phyloP scores from a whole-genome alignment of 2,888 invertebrate genomes.

The Tachina grossa region DNA sequence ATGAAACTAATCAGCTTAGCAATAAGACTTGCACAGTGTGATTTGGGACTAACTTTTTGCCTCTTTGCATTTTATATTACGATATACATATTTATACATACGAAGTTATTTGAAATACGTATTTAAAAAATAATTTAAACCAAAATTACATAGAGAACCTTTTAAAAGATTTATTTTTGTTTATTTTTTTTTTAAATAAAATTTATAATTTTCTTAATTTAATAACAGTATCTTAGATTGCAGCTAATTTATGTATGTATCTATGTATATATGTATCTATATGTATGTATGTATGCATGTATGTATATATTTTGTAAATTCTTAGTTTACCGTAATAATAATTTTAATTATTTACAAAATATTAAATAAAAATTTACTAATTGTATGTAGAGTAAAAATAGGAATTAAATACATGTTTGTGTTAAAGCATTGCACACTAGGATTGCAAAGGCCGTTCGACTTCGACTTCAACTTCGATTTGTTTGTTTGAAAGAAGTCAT shows the following conservation, averaged over 20 bases:
- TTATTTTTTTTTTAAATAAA: constrained; percentile 34
- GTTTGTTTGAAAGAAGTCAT: not conserved
- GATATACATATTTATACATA: constrained; percentile 49
- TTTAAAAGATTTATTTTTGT: constrained; percentile 20
- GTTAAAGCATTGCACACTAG: constrained; percentile 54
- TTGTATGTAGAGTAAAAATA: constrained; percentile 63
- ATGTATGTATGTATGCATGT: too few relatives aligned
- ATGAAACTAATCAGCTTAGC: too few relatives aligned
- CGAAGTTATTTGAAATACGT: constrained; percentile 20
- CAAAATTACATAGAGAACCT: constrained; percentile 35
- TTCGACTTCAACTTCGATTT: not conserved
- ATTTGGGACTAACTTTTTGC: too few relatives aligned
- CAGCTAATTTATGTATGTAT: constrained; percentile 59
- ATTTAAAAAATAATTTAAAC: constrained; percentile 30
- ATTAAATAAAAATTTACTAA: constrained; percentile 59
- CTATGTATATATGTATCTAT: too few relatives aligned
- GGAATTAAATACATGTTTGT: constrained; percentile 62
- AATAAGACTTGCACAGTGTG: too few relatives aligned
- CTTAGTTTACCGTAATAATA: constrained; percentile 46
- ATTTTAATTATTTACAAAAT: constrained; percentile 66
- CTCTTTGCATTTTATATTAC: constrained; percentile 9
- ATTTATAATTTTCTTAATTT: constrained; percentile 50
- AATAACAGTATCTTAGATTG: constrained; percentile 72
- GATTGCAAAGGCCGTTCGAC: constrained; percentile 27
- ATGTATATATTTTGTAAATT: constrained; percentile 45